Evolutionary conservation across 53 echinoderm and acorn worm genomes (phyloP), one percentile per base, ranked within the genome.

Genomic region (Stichopus horrens): DNA sequence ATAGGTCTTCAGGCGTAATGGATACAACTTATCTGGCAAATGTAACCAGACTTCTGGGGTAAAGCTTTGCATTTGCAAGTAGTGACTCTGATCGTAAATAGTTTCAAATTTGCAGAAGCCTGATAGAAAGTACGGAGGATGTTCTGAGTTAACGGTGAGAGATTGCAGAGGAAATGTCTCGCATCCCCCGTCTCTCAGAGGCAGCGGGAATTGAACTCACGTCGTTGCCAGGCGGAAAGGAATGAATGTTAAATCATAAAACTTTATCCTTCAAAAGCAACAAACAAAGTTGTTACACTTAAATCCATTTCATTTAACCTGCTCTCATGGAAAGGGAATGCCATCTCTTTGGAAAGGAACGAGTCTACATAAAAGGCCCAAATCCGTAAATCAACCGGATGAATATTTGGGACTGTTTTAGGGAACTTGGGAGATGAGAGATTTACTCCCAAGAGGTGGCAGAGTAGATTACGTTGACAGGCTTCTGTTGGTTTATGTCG

Each of bases 231-330:
- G 4, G 71, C 71, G 71, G 71, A 71, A 71, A 20, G n/a, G 19
- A 20, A 16, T 71, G 19, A 71, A 71, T 71, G 71, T 71, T n/a
- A 71, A 14, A 71, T 16, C 14, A 4, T 16, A 16, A 71, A 71
- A 71, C 18, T 10, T 63, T 10, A 13, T 71, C 71, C 71, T 71
- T n/a, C 14, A 18, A 18, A 71, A 2, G 37, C 37, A 37, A 37
- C 37, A 37, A 37, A 7, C 71, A n/a, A 59, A 71, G 19, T 20
- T 71, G 71, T 71, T 7, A 16, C 71, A 71, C 71, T 71, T 16
- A 71, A 71, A 71, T 71, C 71, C n/a, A 20, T 71, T 71, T 71
- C 71, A 71, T 71, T 71, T 71, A 59, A 71, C 71, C 71, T 71
- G 19, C 71, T 71, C 18, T 18, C 6, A 20, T n/a, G 71, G 0